Evolutionary conservation across 2,797 vertebrate species (phyloP), one percentile per base, ranked within the genome.

Genomic region (Spinibarbus caldwelli): DNA sequence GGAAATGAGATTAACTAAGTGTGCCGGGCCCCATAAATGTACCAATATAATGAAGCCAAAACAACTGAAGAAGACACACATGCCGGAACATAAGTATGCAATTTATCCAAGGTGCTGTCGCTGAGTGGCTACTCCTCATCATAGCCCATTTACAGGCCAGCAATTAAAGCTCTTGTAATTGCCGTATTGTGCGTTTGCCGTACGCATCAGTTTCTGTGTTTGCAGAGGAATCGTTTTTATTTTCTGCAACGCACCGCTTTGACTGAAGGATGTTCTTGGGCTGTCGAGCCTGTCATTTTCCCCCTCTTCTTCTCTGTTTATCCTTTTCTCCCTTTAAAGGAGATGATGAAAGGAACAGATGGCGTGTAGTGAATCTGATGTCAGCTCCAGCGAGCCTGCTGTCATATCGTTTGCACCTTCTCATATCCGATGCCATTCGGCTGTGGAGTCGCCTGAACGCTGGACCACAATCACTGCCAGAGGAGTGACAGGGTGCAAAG

Each of bases 391-490:
- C 86, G 93, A 94, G 92, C 94, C 92, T 90, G 91, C 94, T 93
- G 93, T 94, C 93, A 95, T 93, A 94, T 95, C 93, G 93, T 95
- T 96, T 94, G 94, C 94, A 95, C 94, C 93, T 95, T 91, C 90
- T 90, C 89, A 91, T 86, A 89, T 92, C 92, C 87, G 87, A 89
- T 85, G 80, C 91, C 91, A 89, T 91, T 93, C 90, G 88, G 91
- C 93, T 92, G 91, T 88, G 90, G 90, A 90, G 91, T 76, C 86
- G 89, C 87, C 86, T 45, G 88, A 86, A 90, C 83, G 68, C 90
- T 79, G 93, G 93, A 94, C 92, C 78, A 89, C 91, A 89, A 88
- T 91, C 89, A 92, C 88, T 93, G 93, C 90, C 93, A 91, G 89
- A 91, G 88, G 89, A 91, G 88, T 89, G 92, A 89, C 92, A 93